Base-by-base conservation (phyloP, 2,888 invertebrate species). In the Arenicola marina region DNA sequence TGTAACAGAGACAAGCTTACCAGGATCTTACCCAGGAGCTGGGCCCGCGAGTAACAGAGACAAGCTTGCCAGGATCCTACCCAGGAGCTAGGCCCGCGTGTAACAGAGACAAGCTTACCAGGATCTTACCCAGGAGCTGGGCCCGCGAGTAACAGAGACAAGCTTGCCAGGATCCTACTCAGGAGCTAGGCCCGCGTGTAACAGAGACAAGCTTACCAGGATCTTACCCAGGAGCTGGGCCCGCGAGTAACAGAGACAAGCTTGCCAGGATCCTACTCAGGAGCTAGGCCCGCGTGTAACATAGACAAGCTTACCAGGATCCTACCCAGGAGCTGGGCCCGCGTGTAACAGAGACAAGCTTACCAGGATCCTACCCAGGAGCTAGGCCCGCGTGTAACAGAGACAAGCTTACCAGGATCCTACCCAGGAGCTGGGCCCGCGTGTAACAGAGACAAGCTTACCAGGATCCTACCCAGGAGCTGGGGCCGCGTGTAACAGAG, bases 331-430 rank as follows among this genome's bases (percentile, higher is more conserved):
- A 70, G 55, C 34, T 67, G 67, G 26, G 62, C 61, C 44, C 59
- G 48, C 45, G 69, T 70, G 63, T 70, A n/a, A n/a, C n/a, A n/a
- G n/a, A n/a, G n/a, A n/a, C n/a, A n/a, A n/a, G n/a, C 66, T 62
- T n/a, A 70, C 70, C 55, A 65, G n/a, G 26, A 70, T 51, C 26
- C 67, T 54, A 18, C 59, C 53, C 21, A 57, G 11, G 48, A 70
- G 55, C 34, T 67, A 65, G 26, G 62, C 61, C 44, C 59, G 48
- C 45, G 69, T 70, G 63, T 70, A n/a, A n/a, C n/a, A n/a, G n/a
- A n/a, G n/a, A n/a, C n/a, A n/a, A n/a, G n/a, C 66, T 62, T n/a
- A 70, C 70, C 55, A 65, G n/a, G 26, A 70, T 51, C 26, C 67
- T 54, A 18, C 59, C 53, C 21, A 57, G 11, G 48, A 70, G 55